A percentile compares a stretch with the other conserved stretches of the same genome.
Conservation (phyloP, 1,140 invertebrate species). For the Eueides isabella region DNA sequence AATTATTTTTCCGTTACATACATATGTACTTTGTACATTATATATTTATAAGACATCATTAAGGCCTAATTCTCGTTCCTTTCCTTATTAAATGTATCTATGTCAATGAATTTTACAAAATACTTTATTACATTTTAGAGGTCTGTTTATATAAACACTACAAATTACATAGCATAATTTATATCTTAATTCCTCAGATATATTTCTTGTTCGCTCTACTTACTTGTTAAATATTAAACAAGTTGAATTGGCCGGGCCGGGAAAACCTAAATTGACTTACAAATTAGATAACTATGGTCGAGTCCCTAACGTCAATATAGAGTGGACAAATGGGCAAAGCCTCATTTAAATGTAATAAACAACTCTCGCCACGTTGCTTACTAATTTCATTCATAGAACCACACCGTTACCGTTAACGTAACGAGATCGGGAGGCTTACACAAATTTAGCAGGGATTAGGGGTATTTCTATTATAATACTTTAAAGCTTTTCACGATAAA, state of each 20-base stretch:
- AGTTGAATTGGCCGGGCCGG: not conserved
- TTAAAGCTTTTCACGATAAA: not conserved
- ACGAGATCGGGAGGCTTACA: slow-evolving; percentile 18
- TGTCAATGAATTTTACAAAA: too few species aligned
- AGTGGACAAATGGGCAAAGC: slow-evolving; percentile 22
- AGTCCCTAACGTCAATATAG: slow-evolving; percentile 16
- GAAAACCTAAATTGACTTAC: slow-evolving; percentile 36
- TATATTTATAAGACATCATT: too few species aligned
- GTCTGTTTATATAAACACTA: too few species aligned
- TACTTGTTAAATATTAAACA: slow-evolving; percentile 11
- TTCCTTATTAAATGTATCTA: too few species aligned
- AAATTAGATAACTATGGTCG: slow-evolving; percentile 28
- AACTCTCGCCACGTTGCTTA: slow-evolving; percentile 19
- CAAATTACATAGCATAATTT: not conserved
- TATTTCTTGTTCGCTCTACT: not conserved
- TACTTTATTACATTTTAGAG: too few species aligned
- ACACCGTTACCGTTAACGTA: slow-evolving; percentile 14
- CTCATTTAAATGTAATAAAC: slow-evolving; percentile 25
- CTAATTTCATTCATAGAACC: slow-evolving; percentile 23
- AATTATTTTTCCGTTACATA: too few species aligned
- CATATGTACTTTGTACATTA: too few species aligned
- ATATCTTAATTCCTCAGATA: not conserved
- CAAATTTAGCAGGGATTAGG: slow-evolving; percentile 11
- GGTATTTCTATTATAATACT: not conserved
- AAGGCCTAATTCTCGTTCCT: too few species aligned